Percentiles rank a stretch among this genome's conserved stretches.
Conservation (phyloP, 2,113 vertebrate genomes). For the Tamias sibiricus region DNA sequence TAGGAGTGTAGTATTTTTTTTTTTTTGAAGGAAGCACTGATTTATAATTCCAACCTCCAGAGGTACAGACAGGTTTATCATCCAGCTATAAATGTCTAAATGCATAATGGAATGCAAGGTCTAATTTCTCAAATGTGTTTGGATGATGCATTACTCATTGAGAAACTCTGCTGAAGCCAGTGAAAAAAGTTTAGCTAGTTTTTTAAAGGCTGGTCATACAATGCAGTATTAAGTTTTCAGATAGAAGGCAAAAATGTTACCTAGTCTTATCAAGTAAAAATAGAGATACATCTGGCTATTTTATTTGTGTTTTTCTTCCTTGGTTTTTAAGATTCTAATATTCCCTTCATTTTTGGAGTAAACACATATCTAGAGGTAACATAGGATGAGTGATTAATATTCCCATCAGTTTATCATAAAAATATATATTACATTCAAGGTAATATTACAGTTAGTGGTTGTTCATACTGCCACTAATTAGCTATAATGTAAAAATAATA, state of each 20-base stretch:
- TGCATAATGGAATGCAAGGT: constrained; percentile 84
- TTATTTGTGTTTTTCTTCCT: constrained; percentile 19
- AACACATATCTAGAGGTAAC: constrained; percentile 35
- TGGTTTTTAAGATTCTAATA: constrained; percentile 59
- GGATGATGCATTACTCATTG: constrained; percentile 84
- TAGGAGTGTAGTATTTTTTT: constrained; percentile 70
- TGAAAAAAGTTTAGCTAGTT: constrained; percentile 78
- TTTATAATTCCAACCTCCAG: constrained; percentile 85
- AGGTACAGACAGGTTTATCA: constrained; percentile 86
- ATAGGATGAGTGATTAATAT: constrained; percentile 8
- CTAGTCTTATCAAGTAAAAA: constrained; percentile 51
- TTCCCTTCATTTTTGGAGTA: constrained; percentile 67
- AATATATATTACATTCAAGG: constrained; percentile 65
- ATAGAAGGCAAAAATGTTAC: constrained; percentile 74
- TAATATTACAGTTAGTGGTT: constrained; percentile 71
- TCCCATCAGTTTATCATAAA: constrained; percentile 75
- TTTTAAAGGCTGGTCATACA: constrained; percentile 72
- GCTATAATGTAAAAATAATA: constrained; percentile 74
- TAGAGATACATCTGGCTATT: constrained; percentile 59
- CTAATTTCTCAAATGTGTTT: constrained; percentile 87
- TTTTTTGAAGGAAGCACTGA: constrained; percentile 83
- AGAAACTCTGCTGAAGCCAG: constrained; percentile 78
- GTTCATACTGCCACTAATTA: constrained; percentile 64
- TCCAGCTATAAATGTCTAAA: constrained; percentile 86
- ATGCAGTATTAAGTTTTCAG: constrained; percentile 82